phyloP scores from a whole-genome alignment of 2,797 vertebrate species.

The Chanos chanos region DNA sequence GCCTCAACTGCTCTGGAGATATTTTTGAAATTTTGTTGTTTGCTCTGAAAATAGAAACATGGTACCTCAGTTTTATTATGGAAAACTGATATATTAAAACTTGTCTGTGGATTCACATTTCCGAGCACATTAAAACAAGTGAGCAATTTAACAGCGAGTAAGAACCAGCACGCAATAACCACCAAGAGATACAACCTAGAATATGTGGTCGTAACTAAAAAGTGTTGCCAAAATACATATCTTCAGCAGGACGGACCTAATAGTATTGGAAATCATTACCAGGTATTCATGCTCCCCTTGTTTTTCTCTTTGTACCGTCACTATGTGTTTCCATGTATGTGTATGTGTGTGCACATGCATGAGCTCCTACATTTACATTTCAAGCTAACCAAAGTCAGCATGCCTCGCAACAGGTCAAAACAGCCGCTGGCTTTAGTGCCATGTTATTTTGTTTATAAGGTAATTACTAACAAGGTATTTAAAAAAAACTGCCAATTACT shows the following conservation, averaged over 20 bases:
- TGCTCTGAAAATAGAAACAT: constrained; percentile 79
- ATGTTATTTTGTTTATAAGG: constrained; percentile 91
- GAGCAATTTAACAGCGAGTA: no score
- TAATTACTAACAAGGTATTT: constrained; percentile 96
- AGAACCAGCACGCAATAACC: no score
- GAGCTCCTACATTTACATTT: neutral
- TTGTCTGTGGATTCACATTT: constrained; percentile 39
- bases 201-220: constrained; percentile 21
- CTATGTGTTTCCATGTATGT: constrained; percentile 32
- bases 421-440: constrained; percentile 64
- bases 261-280: no score
- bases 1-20: constrained; percentile 74
- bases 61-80: constrained; percentile 54
- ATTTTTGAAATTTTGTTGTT: constrained; percentile 85
- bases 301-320: no score
- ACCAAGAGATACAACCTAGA: constrained; percentile 46
- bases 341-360: neutral
- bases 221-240: neutral
- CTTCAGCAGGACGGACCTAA: neutral
- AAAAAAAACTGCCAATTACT: constrained; percentile 88
- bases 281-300: no score
- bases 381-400: constrained; percentile 45
- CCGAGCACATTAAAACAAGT: constrained; percentile 38
- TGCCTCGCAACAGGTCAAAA: constrained; percentile 67
- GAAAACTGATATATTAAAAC: constrained; percentile 39